Evolutionary conservation across 2,113 vertebrate genomes (phyloP).

Genomic region (Melierax canorus): DNA sequence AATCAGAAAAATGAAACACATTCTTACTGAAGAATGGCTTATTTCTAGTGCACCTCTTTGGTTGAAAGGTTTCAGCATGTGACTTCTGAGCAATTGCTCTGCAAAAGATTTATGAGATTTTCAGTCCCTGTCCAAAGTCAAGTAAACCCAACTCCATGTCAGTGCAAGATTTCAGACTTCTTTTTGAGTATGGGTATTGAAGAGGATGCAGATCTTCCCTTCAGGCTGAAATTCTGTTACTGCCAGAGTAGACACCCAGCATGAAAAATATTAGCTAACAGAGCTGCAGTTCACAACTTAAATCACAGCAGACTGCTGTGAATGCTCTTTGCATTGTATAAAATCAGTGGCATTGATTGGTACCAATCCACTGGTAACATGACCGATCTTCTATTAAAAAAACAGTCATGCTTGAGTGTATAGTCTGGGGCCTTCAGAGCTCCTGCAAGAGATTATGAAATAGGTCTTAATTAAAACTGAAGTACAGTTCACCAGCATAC

Average conservation of each 20-base stretch:
- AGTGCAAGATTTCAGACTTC: neutral
- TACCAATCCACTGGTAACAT: neutral
- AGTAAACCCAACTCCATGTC: neutral
- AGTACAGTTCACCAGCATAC: neutral
- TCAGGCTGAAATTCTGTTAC: neutral
- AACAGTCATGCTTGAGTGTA: neutral
- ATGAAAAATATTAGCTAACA: neutral
- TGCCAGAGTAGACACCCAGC: neutral
- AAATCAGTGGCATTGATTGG: too few species aligned
- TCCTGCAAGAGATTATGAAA: neutral
- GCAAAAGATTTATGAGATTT: neutral
- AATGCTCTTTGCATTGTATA: too few species aligned
- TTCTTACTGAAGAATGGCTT: neutral
- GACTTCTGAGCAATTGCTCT: neutral
- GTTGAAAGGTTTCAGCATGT: neutral
- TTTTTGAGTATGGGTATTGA: neutral
- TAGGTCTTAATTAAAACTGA: neutral
- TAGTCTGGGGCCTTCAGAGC: neutral
- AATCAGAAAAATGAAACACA: neutral
- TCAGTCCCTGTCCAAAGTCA: neutral
- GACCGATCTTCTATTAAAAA: neutral
- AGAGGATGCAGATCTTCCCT: neutral
- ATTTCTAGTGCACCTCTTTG: neutral
- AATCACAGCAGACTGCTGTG: neutral
- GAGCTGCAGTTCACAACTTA: neutral